Evolutionary conservation across 2,888 invertebrate species (phyloP).

Genomic region (Phyllotreta cruciferae): DNA sequence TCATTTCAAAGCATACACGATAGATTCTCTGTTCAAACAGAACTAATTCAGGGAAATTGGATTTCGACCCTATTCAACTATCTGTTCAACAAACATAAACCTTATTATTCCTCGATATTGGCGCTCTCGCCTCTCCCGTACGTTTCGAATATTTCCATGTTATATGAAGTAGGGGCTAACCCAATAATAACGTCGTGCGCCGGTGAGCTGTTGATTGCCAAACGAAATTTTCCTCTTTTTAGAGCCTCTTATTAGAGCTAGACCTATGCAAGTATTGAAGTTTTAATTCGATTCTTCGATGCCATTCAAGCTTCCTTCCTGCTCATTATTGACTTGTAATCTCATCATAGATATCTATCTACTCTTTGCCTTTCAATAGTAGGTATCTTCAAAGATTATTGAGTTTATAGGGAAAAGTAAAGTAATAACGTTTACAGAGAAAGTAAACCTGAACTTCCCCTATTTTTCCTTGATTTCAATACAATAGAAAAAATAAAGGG

Average conservation of each 20-base stretch:
- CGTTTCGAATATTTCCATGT: constrained; percentile 28
- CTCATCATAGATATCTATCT: too few relatives aligned
- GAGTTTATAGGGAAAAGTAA: too few relatives aligned
- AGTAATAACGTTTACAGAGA: too few relatives aligned
- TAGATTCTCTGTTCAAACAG: constrained; percentile 54
- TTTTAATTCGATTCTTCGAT: too few relatives aligned
- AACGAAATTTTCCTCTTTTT: constrained; percentile 12
- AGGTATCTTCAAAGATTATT: too few relatives aligned
- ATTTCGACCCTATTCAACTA: constrained; percentile 50
- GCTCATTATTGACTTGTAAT: too few relatives aligned
- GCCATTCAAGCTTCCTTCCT: too few relatives aligned
- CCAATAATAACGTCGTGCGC: constrained; percentile 21
- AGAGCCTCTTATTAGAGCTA: neutral
- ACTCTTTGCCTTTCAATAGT: too few relatives aligned
- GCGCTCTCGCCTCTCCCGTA: constrained; percentile 37
- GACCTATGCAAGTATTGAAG: too few relatives aligned
- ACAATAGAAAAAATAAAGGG: too few relatives aligned
- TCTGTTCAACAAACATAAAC: constrained; percentile 47
- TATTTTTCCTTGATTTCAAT: too few relatives aligned
- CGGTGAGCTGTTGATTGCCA: constrained; percentile 14
- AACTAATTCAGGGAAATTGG: constrained; percentile 55
- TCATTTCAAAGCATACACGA: constrained; percentile 52
- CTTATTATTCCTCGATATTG: constrained; percentile 50
- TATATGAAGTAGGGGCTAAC: constrained; percentile 29
- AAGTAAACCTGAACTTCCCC: too few relatives aligned